Base-by-base conservation (phyloP, 2,888 invertebrate species). In the Adelognathus sp. region DNA sequence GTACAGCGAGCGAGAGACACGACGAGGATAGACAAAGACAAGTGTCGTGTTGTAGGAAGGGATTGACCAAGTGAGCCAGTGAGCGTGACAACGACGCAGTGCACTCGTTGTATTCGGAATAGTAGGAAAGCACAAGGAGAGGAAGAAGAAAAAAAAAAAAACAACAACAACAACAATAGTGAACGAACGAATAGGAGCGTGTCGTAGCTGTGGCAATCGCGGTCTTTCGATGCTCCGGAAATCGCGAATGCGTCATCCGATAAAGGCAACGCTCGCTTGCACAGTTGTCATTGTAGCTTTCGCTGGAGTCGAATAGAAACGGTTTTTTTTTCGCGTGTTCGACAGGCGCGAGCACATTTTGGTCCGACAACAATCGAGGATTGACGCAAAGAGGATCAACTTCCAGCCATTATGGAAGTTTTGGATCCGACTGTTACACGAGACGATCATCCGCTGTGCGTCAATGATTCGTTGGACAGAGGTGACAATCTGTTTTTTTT, bases 371-470 rank as follows among this genome's bases (percentile, higher is more conserved):
- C 18, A 46, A 66, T 63, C 27, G 50, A 44, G 21, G 18, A 52
- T 33, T 24, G 29, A 21, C n/a, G n/a, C n/a, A n/a, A n/a, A 63
- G 18, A 36, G 29, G 27, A 46, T 44, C 33, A 21, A 70, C 14
- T 44, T 33, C 33, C 41, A 16, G 39, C 66, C 39, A 75, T 33
- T 56, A 88, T 91, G 90, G 90, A 90, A 83, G 87, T 91, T n/a
- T 76, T 91, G 44, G 90, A 91, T 85, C 89, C 91, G 7, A 90
- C 87, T 58, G 82, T 90, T 29, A 86, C 88, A 2, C 87, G 88
- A 66, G 91, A 91, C 75, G 90, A 91, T 80, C 89, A 87, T 64
- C 90, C 90, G 58, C 83, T 90, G 4, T 89, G 87, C 70, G 70
- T 89, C 75, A 90, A 91, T 76, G 90, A 91, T 80, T 87, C 86